A percentile compares a stretch with the other conserved stretches of the same genome.
These are phyloP conservation scores for Ephydatia muelleri DNA, from an alignment of 37 sponge, comb jelly and placozoan species.

Conservation along the genomic window DNA sequence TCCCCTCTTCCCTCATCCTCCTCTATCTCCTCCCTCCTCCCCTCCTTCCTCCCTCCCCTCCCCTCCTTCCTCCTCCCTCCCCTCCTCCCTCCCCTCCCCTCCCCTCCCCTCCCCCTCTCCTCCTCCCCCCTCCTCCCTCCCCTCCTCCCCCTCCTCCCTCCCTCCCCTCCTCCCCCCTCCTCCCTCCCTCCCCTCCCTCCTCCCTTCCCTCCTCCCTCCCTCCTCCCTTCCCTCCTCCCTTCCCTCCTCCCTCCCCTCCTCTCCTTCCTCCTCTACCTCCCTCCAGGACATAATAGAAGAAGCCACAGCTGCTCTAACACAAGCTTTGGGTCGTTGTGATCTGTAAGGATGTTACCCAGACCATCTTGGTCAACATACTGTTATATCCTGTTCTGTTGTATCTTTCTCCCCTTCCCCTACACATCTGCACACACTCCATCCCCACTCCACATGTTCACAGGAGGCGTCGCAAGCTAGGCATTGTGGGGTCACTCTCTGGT, in stretches of 20 bases:
- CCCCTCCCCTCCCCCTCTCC: background rate
- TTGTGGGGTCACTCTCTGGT: constrained; percentile 27
- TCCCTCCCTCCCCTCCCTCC: background rate
- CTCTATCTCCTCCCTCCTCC: background rate
- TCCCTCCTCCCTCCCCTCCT: background rate
- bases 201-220: background rate
- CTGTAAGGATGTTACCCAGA: constrained; percentile 17
- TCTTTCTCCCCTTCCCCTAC: background rate
- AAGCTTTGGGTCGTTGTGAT: constrained; percentile 50
- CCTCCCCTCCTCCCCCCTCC: background rate
- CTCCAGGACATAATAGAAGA: constrained; percentile 63
- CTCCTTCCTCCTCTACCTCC: background rate
- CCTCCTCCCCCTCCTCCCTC: background rate
- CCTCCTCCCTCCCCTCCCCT: background rate
- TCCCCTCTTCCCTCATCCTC: background rate
- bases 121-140: background rate
- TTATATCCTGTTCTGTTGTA: background rate
- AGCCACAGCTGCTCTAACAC: constrained; percentile 13
- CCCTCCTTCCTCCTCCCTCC: background rate
- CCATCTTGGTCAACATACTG: background rate
- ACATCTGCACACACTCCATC: background rate
- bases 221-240: constrained; percentile 7
- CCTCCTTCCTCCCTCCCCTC: constrained; percentile 3
- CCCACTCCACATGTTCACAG: background rate
- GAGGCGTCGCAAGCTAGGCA: constrained; percentile 6